These are phyloP conservation scores for Aphelocoma californica DNA, from an alignment of 2,797 vertebrate genomes.

Conservation along the genomic window DNA sequence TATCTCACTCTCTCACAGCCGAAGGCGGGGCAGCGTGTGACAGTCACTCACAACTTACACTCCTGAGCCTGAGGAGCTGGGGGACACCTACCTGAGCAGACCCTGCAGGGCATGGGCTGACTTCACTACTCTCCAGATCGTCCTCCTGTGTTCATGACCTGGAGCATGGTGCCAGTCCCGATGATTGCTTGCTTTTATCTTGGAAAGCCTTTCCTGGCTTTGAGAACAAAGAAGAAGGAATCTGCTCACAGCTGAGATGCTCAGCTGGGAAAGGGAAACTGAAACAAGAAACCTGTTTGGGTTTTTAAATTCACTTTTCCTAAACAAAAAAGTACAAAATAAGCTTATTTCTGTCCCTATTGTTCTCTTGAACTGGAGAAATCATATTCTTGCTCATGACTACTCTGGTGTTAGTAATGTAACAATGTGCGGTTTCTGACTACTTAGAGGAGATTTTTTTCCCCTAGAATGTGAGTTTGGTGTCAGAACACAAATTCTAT, in stretches of 20 bases:
- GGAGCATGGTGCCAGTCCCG: not conserved
- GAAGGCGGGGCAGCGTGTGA: not conserved
- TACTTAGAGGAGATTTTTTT: not conserved
- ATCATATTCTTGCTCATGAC: not conserved
- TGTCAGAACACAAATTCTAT: not conserved
- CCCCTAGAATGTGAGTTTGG: not conserved
- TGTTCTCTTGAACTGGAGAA: not conserved
- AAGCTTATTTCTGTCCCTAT: not conserved
- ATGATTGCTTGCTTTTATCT: not conserved
- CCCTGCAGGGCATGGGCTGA: not conserved
- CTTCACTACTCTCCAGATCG: not conserved
- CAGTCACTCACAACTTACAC: not conserved
- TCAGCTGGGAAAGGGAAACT: not conserved
- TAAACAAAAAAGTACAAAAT: not conserved
- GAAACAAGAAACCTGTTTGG: not conserved
- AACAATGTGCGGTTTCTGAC: not conserved
- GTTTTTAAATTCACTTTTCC: not conserved
- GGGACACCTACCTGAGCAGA: not conserved
- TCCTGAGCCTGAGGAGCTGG: not conserved
- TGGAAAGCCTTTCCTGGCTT: not conserved
- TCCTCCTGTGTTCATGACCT: not conserved
- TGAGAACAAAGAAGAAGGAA: not conserved
- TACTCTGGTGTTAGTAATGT: not conserved
- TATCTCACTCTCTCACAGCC: not conserved
- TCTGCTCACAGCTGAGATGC: not conserved